Evolutionary conservation across 2,888 invertebrate species (phyloP), one percentile per base, ranked within the genome.

Genomic region (Hermaeophaga mercurialis): DNA sequence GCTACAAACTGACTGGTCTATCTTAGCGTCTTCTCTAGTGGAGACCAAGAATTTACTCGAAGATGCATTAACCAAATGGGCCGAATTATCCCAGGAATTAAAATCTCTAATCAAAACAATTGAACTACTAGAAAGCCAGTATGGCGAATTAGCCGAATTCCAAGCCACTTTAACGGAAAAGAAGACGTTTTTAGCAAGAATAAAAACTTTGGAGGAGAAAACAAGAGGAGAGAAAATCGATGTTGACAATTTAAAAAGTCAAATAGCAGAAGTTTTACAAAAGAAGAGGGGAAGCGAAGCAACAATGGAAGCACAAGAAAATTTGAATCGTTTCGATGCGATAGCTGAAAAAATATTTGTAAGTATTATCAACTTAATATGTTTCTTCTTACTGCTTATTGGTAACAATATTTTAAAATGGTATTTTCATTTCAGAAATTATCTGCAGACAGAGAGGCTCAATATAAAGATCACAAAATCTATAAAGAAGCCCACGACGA

Each of bases 401-500:
- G n/a, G n/a, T n/a, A 19, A 41, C 19, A 31, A 1, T 12, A 28
- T 36, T 6, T 17, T 9, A 1, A 45, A 11, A 18, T 19, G 14
- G 2, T 15, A 17, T 14, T 12, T 33, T 1, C 17, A 12, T 70
- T 72, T 44, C 59, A 80, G 78, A 87, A 86, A 73, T 72, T 94
- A 24, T 79, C 93, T 9, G 79, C 83, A 1, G 91, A 93, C 70
- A 84, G 93, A 12, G 92, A 93, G 74, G 88, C 89, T 69, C 91
- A 94, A 72, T 93, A 90, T 71, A 87, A 89, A 71, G 93, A 95
- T 74, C 94, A 95, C 71, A 85, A 91, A 59, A 76, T 88, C 1
- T 96, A 94, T 74, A 95, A 95, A 73, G 94, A 94, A 78, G 91
- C 94, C 3, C 89, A 91, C 63, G 94, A 95, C 71, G 94, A 94